Percentiles rank a stretch among this genome's conserved stretches.
Conservation (phyloP, 2,888 invertebrate genomes). For the Reticulitermes lucifugus region DNA sequence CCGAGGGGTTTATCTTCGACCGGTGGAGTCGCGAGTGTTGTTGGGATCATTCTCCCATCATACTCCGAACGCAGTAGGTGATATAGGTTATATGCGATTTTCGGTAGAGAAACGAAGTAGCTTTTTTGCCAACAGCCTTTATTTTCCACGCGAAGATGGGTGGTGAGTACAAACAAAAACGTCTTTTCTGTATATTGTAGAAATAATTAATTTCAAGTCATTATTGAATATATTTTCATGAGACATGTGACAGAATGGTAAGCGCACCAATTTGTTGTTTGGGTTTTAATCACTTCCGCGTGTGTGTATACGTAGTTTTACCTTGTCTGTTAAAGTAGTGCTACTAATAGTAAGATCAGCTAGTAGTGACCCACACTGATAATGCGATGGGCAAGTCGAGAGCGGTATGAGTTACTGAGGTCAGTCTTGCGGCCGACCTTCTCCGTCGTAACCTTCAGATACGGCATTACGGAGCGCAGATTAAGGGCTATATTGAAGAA, state of each 20-base stretch:
- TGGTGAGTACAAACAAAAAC: neutral
- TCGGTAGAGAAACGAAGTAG: neutral
- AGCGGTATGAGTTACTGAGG: neutral
- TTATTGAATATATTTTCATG: neutral
- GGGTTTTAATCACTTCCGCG: neutral
- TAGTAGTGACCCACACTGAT: neutral
- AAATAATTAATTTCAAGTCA: neutral
- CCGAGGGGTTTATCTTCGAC: neutral
- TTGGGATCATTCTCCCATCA: neutral
- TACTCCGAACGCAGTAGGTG: neutral
- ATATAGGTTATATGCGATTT: neutral
- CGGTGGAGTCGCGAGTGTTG: neutral
- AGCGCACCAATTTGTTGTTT: neutral
- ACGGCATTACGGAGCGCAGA: neutral
- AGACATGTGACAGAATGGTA: neutral
- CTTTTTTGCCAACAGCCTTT: neutral
- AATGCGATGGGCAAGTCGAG: neutral
- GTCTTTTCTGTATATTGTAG: neutral
- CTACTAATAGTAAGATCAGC: neutral
- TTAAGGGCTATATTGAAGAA: neutral
- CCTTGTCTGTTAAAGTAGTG: neutral
- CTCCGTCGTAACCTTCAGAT: slow-evolving; percentile 30
- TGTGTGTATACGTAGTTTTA: neutral
- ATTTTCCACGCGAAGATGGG: neutral
- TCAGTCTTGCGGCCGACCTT: slow-evolving; percentile 24